These are phyloP conservation scores for Bradypus variegatus DNA, from an alignment of 2,797 vertebrate genomes.

Conservation along the genomic window DNA sequence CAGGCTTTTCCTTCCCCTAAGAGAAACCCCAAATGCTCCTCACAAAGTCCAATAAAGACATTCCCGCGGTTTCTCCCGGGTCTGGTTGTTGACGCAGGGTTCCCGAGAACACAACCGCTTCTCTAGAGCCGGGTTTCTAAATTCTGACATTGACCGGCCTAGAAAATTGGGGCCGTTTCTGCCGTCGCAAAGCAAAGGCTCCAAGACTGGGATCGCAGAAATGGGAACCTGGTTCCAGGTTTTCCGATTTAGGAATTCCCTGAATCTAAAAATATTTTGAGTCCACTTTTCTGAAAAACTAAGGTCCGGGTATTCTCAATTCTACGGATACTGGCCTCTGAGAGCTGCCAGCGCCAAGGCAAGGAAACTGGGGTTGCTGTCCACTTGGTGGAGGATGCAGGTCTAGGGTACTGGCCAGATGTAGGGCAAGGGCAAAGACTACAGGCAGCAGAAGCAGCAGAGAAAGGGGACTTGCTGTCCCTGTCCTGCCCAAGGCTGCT, in stretches of 20 bases:
- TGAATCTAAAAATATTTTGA: slow-evolving; percentile 7
- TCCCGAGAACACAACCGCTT: neutral
- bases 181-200: neutral
- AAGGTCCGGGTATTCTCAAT: neutral
- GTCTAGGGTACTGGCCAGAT: neutral
- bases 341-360: neutral
- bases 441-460: neutral
- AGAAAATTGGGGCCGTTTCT: neutral
- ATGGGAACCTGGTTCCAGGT: neutral
- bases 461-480: neutral
- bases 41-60: slow-evolving; percentile 29
- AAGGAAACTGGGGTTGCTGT: neutral
- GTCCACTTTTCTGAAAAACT: slow-evolving; percentile 15
- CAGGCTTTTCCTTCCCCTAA: neutral
- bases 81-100: neutral
- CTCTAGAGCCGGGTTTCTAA: slow-evolving; percentile 48
- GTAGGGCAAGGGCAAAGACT: neutral
- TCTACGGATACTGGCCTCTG: neutral
- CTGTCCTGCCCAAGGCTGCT: neutral
- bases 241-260: slow-evolving; percentile 11
- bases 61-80: neutral
- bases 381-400: neutral
- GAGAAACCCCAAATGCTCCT: slow-evolving; percentile 29
- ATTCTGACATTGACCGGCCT: neutral
- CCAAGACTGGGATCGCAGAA: neutral